phyloP scores from a whole-genome alignment of 2,113 vertebrate genomes.

The Sinosuthora webbiana region DNA sequence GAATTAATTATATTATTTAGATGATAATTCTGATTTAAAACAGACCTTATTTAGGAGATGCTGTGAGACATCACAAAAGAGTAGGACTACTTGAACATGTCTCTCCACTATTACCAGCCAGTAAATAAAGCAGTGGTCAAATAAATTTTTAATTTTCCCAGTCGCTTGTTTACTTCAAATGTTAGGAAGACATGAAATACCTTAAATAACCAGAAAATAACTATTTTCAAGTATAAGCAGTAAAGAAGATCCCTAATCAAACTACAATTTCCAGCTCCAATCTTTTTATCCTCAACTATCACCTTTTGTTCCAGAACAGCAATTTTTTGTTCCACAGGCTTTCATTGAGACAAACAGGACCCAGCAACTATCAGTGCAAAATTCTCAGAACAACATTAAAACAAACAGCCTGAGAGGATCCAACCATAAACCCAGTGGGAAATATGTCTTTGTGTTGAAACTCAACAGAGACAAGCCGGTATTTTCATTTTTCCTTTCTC shows the following conservation, averaged over 20 bases:
- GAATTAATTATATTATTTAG: slow-evolving; percentile 47
- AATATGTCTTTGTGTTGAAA: not conserved
- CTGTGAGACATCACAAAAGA: not conserved
- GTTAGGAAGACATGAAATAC: not conserved
- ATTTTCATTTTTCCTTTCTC: not conserved
- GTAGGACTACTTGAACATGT: not conserved
- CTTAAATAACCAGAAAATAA: not conserved
- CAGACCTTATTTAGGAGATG: slow-evolving; percentile 6
- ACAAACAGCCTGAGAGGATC: not conserved
- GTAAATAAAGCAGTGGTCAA: not conserved
- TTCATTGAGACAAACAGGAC: not conserved
- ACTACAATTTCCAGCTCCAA: not conserved
- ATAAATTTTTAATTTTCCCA: not conserved
- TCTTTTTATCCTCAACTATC: not conserved
- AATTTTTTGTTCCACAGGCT: not conserved
- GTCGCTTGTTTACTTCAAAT: not conserved
- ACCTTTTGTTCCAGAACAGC: not conserved
- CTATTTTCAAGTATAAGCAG: not conserved
- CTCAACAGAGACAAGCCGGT: not conserved
- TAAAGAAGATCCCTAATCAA: not conserved
- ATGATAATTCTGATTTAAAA: slow-evolving; percentile 4
- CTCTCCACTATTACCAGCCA: not conserved
- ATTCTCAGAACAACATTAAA: not conserved
- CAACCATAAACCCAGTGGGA: not conserved
- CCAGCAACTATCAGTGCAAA: not conserved